phyloP scores from a whole-genome alignment of 2,888 invertebrate genomes.

The Ochlodes sylvanus region DNA sequence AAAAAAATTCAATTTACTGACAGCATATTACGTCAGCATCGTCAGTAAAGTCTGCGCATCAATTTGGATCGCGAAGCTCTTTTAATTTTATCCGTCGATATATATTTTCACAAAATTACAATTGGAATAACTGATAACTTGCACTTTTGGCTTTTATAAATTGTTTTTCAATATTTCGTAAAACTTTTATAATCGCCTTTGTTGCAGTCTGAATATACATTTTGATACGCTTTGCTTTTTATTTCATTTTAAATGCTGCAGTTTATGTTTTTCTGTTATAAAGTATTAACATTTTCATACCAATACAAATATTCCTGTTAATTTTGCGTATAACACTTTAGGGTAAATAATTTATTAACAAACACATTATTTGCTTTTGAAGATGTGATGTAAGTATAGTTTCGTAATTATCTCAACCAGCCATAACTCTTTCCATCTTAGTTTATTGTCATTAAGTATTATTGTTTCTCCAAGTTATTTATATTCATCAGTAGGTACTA shows the following conservation, averaged over 20 bases:
- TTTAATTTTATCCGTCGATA: slow-evolving; percentile 34
- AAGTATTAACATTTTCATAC: no score
- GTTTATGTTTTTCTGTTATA: no score
- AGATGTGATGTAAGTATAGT: no score
- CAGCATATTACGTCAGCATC: slow-evolving; percentile 23
- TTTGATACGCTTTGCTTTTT: not conserved
- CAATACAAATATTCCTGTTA: no score
- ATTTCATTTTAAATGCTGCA: not conserved
- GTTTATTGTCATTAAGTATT: no score
- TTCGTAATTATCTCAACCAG: no score
- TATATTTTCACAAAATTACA: slow-evolving; percentile 34
- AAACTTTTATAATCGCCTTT: not conserved
- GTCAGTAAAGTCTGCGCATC: slow-evolving; percentile 31
- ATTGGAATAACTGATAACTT: slow-evolving; percentile 28
- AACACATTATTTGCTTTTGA: no score
- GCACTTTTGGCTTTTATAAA: slow-evolving; percentile 21
- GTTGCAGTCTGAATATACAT: not conserved
- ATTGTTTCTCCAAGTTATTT: no score
- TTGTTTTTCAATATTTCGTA: slow-evolving; percentile 14
- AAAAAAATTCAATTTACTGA: slow-evolving; percentile 13
- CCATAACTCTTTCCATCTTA: no score
- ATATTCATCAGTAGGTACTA: no score
- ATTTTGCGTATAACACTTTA: no score
- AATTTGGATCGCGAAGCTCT: slow-evolving; percentile 29
- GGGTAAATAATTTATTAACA: no score